Conservation (phyloP, 2,888 invertebrate species). For the Eristalis tenax region DNA sequence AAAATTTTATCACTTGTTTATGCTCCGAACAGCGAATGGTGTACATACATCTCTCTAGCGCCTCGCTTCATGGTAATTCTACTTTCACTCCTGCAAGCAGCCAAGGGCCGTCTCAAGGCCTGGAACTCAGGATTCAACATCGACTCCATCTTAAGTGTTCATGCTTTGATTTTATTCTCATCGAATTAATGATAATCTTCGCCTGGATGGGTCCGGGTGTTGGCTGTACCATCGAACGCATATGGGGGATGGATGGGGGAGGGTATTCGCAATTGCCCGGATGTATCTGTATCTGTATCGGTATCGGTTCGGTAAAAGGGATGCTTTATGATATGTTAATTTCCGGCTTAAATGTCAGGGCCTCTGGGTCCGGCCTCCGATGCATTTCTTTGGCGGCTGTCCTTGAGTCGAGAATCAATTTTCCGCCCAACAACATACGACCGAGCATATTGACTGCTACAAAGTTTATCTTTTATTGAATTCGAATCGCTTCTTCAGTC, state of each 20-base stretch:
- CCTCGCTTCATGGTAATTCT: conserved; percentile 54
- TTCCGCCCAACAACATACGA: neutral
- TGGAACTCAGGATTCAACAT: neutral
- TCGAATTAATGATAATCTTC: conserved; percentile 59
- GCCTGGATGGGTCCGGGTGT: neutral
- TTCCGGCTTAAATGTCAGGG: conserved; percentile 33
- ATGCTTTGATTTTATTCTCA: conserved; percentile 48
- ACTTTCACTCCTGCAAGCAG: neutral
- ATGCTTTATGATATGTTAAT: conserved; percentile 67
- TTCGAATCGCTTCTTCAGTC: conserved; percentile 43
- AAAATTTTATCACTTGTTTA: conserved; percentile 68
- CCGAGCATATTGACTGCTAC: neutral
- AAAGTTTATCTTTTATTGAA: conserved; percentile 60
- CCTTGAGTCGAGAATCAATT: neutral
- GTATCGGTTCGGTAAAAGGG: conserved; percentile 37
- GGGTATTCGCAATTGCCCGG: neutral
- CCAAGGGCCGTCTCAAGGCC: neutral
- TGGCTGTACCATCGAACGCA: conserved; percentile 19
- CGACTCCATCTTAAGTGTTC: neutral
- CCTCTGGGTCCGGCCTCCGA: neutral
- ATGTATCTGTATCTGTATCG: conserved; percentile 28
- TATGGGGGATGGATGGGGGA: neutral
- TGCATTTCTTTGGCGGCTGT: neutral
- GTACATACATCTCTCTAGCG: conserved; percentile 37
- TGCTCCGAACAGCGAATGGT: conserved; percentile 46